Evolutionary conservation across 2,113 vertebrate species (phyloP).

Genomic region (Alectura lathami): DNA sequence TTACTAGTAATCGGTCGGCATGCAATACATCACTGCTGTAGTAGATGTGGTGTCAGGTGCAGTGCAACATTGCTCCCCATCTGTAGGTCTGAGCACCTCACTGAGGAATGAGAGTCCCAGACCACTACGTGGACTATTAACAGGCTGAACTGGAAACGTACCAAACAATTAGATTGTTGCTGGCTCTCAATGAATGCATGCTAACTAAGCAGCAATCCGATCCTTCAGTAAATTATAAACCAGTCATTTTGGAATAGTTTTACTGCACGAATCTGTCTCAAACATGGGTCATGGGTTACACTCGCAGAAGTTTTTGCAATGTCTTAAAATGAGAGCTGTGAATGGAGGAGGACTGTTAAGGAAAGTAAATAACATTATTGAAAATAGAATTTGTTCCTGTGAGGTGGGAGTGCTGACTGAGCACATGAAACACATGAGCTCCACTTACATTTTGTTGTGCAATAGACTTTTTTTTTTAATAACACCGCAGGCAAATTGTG

Average conservation of each 20-base stretch:
- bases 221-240: background rate
- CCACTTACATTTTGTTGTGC: background rate
- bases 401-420: conserved; percentile 28
- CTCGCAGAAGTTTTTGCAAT: background rate
- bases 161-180: background rate
- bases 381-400: conserved; percentile 33
- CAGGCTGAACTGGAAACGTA: background rate
- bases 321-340: background rate
- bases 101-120: background rate
- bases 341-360: background rate
- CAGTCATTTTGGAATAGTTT: background rate
- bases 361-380: conserved; percentile 19
- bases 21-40: background rate
- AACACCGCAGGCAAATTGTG: background rate
- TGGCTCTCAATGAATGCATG: background rate
- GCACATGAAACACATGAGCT: background rate
- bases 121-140: background rate
- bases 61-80: background rate
- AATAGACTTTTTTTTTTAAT: background rate
- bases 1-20: background rate
- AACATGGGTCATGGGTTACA: background rate
- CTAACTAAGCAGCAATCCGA: background rate
- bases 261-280: background rate
- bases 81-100: background rate
- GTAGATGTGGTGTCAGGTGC: background rate